Evolutionary conservation across 2,113 vertebrate genomes (phyloP), one percentile per base, ranked within the genome.

Genomic region (Seriola rivoliana): DNA sequence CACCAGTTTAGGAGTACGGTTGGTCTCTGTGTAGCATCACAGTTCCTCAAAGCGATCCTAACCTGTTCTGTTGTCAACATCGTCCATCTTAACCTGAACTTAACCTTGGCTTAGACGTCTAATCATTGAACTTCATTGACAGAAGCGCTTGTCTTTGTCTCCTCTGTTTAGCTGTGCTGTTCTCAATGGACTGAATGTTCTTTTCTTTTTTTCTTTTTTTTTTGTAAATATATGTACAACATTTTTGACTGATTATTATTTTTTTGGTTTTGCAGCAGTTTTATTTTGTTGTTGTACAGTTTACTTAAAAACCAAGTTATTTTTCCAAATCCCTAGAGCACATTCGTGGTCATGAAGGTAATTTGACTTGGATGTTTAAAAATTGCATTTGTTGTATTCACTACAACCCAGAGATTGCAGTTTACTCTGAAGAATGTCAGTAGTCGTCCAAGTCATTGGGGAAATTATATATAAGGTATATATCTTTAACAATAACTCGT

Each of bases 171-270:
- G 84, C 87, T 78, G 87, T 92, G 88, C 83, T 85, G 68, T 85
- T 89, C 66, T 92, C 80, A 87, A 78, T 80, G 73, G 81, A 89
- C 76, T 85, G 88, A 91, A 92, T 92, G 87, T 92, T 85, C 1
- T 75, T 76, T 72, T 73, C 29, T 78, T 71, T 54, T 75, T 71
- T 46, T 71, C 67, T 23, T 23, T 71, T 46, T 71, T 71, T 86
- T 92, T 86, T 93, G 92, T 94, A 92, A 92, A 93, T 93, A 92
- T 85, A 67, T 88, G 85, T 85, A 91, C 73, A 86, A 88, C 76
- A 65, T 87, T 89, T 89, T 92, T 80, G 67, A 42, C 9, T 42
- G 40, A 83, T 93, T 88, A 82, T 60, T 63, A 85, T 88, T 68
- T 48, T 76, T 63, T 72, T 64, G 44, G 42, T 85, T 87, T 82